Conservation (phyloP, 2,113 vertebrate genomes). For the Poicephalus gulielmi region DNA sequence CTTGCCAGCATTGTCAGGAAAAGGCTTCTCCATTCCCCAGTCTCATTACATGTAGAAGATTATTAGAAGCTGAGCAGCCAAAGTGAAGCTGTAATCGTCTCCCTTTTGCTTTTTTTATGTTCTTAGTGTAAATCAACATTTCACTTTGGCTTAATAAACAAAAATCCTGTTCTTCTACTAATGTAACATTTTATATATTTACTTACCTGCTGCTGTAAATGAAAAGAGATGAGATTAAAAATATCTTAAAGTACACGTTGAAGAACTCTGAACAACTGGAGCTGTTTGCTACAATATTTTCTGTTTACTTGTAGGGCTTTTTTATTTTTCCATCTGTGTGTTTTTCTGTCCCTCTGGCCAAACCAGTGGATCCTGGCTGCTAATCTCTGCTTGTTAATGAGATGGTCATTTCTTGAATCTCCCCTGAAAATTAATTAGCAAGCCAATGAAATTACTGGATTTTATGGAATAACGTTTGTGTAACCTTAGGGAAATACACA, state of each 20-base stretch:
- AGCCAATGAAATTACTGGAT: background rate
- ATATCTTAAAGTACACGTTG: background rate
- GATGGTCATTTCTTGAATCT: background rate
- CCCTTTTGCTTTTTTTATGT: background rate
- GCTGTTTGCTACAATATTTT: background rate
- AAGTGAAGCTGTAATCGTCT: conserved; percentile 35
- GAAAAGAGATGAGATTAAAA: conserved; percentile 32
- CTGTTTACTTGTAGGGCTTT: background rate
- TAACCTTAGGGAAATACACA: background rate
- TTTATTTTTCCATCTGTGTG: background rate
- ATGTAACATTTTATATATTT: conserved; percentile 23
- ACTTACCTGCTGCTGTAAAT: background rate
- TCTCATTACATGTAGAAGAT: conserved; percentile 72
- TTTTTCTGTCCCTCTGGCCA: background rate
- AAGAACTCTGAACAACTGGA: background rate
- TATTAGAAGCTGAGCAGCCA: conserved; percentile 62
- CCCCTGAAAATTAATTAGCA: conserved; percentile 7
- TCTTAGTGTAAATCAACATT: conserved; percentile 68
- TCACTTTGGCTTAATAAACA: conserved; percentile 54
- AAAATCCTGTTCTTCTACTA: background rate
- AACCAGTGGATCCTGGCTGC: background rate
- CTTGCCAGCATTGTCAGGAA: conserved; percentile 65
- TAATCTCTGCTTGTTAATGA: background rate
- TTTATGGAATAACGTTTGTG: background rate
- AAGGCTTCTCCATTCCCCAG: conserved; percentile 44